A percentile compares a stretch with the other conserved stretches of the same genome.
phyloP scores from a whole-genome alignment of 2,797 vertebrate species.

The Cyclura pinguis region DNA sequence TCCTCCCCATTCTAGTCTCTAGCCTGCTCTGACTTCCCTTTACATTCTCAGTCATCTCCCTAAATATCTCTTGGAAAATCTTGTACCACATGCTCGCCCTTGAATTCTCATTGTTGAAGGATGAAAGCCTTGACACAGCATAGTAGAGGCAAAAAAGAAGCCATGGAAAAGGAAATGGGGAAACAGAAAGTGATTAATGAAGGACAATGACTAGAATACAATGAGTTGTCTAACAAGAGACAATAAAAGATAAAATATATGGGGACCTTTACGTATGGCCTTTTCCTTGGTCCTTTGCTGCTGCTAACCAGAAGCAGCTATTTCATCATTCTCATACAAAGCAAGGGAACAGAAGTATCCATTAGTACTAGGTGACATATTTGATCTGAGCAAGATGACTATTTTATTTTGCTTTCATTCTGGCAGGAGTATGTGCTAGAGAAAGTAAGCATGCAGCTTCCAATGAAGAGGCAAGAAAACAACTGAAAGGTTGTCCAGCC shows the following conservation, averaged over 20 bases:
- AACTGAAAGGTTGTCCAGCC: neutral
- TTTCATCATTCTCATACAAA: neutral
- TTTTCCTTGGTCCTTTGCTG: neutral
- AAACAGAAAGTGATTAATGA: constrained; percentile 11
- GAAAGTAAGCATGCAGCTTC: neutral
- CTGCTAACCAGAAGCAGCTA: neutral
- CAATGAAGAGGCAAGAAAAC: neutral
- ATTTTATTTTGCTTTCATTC: no score
- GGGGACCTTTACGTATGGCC: neutral
- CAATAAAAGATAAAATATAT: neutral
- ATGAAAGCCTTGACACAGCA: neutral
- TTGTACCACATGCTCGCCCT: neutral
- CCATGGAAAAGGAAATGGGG: neutral
- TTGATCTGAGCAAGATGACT: no score
- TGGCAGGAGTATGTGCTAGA: neutral
- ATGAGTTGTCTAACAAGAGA: neutral
- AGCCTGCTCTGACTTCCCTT: neutral
- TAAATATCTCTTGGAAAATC: constrained; percentile 24
- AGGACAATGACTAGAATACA: neutral
- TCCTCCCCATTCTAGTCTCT: neutral
- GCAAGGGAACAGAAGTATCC: neutral
- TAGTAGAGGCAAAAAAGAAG: neutral
- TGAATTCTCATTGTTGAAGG: constrained; percentile 13
- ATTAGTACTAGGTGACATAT: no score
- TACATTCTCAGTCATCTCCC: neutral